Base-by-base conservation (phyloP, 1,140 invertebrate species). In the Stenopsyche tienmushanensis region DNA sequence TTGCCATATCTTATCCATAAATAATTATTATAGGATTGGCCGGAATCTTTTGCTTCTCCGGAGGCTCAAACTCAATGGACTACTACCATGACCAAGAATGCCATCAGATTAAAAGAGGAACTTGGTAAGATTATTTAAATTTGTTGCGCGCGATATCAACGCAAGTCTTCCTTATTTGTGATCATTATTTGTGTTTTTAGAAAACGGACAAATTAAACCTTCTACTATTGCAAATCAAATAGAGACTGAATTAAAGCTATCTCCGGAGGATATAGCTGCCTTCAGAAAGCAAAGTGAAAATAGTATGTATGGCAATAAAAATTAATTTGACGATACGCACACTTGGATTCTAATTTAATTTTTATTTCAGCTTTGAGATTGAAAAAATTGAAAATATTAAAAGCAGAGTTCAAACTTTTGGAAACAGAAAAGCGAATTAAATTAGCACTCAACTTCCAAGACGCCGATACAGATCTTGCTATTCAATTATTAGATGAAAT, bases 371-470 rank as follows among this genome's bases (percentile, higher is more conserved):
- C 29, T 3, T n/a, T 29, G 1, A 52, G 20, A 52, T 23, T 34
- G 29, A 49, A 41, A 21, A 41, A 52, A 70, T 71, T 82, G 3
- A 82, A 84, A 71, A 87, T 87, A 76, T 73, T 89, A 24, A 83
- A 85, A 72, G 83, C 84, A 3, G 90, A 92, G 73, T 84, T 85
- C 44, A 86, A 88, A 69, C 76, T 94, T 1, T 80, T 90, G 39
- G 85, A 90, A 70, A 77, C 90, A 65, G 90, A 92, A 68, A 81
- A 85, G 25, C 86, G 88, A 72, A 88, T 94, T 25, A 90, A 90
- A 71, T 83, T 84, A 0, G 85, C 84, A 67, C 73, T 91, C 13
- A 82, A 83, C 21, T 71, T 89, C 13, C 83, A 86, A 55, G 77
- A 82, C 41, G 88, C 88, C 0, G 84, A 91, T 73, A 81, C 84